Evolutionary conservation across 2,113 vertebrate species (phyloP).

Genomic region (Aspidoscelis tigris): DNA sequence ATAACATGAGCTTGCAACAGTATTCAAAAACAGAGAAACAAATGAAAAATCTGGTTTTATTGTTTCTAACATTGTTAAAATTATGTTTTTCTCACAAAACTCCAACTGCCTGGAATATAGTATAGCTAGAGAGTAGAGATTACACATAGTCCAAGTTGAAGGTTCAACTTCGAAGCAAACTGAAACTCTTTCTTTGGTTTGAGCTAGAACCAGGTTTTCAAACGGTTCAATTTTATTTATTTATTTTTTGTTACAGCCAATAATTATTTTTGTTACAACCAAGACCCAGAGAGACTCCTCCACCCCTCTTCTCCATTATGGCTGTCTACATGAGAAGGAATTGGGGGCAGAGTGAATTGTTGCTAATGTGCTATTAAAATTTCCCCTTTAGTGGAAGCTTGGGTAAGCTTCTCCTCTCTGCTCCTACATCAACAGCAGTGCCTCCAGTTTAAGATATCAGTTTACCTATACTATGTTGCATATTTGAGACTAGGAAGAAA

Average conservation of each 20-base stretch:
- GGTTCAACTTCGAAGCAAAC: too few relatives aligned
- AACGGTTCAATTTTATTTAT: too few relatives aligned
- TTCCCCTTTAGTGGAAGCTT: background rate
- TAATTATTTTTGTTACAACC: background rate
- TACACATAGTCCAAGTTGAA: too few relatives aligned
- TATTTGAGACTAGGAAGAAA: background rate
- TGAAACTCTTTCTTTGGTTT: too few relatives aligned
- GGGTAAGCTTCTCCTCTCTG: background rate
- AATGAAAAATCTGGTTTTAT: background rate
- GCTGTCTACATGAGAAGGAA: background rate
- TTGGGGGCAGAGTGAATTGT: background rate
- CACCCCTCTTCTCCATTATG: background rate
- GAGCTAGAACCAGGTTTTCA: too few relatives aligned
- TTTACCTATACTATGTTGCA: background rate
- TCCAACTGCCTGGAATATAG: too few relatives aligned
- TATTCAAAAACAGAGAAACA: background rate
- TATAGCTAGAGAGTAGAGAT: too few relatives aligned
- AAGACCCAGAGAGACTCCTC: background rate
- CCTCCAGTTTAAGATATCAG: conserved; percentile 1
- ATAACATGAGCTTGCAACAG: too few relatives aligned
- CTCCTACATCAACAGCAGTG: background rate
- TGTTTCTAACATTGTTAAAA: background rate
- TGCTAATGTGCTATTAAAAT: conserved; percentile 2
- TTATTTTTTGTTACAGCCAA: too few relatives aligned
- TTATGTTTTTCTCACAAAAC: background rate